Conservation (phyloP, 2,888 invertebrate species). For the Lasius platythorax region DNA sequence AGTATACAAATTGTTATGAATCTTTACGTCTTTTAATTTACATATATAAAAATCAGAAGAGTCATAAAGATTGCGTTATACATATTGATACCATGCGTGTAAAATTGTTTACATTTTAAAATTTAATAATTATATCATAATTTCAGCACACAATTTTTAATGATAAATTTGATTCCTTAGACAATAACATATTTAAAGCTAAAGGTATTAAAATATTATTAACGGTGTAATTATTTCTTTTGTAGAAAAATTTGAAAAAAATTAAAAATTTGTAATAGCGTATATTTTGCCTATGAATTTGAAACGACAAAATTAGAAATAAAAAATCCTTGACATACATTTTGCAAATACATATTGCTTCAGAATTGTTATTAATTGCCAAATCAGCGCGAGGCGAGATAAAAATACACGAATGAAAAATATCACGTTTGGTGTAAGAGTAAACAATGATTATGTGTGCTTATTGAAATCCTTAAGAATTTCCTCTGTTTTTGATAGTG, state of each 20-base stretch:
- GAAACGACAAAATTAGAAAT: neutral
- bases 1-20: neutral
- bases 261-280: neutral
- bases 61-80: neutral
- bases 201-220: neutral
- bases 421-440: neutral
- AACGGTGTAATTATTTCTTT: neutral
- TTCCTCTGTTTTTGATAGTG: slow-evolving; percentile 32
- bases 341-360: neutral
- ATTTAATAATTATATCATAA: neutral
- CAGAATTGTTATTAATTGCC: neutral
- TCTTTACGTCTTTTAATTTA: neutral
- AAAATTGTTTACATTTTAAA: neutral
- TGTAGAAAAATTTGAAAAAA: neutral
- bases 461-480: slow-evolving; percentile 38
- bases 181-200: neutral
- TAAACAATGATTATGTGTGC: slow-evolving; percentile 61
- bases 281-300: neutral
- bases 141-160: neutral
- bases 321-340: slow-evolving; percentile 5
- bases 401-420: neutral
- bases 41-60: too few relatives aligned
- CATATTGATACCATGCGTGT: neutral
- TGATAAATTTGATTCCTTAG: neutral
- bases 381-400: neutral